These are phyloP conservation scores for Prunella fulvescens DNA, from an alignment of 2,113 vertebrate genomes.

Conservation along the genomic window DNA sequence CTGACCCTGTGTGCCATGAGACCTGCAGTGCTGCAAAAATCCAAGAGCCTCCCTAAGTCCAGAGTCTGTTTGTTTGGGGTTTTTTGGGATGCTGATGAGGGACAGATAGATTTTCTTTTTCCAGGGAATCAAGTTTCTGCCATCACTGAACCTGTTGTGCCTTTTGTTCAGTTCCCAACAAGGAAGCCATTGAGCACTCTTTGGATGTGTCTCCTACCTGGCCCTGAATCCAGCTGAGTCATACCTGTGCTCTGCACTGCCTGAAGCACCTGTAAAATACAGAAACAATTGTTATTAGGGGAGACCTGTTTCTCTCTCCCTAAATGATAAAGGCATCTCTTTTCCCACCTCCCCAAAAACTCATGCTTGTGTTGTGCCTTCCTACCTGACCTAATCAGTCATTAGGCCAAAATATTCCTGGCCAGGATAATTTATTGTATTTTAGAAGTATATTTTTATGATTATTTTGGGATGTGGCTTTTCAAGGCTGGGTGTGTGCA, in stretches of 20 bases:
- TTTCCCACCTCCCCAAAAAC: not conserved
- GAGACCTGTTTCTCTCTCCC: not conserved
- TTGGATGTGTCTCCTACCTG: not conserved
- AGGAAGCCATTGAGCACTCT: not conserved
- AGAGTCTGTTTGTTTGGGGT: not conserved
- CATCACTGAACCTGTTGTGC: not conserved
- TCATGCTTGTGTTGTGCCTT: not conserved
- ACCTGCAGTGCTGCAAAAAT: rapidly evolving
- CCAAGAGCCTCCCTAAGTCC: not conserved
- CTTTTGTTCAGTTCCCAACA: not conserved
- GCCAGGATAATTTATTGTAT: not conserved
- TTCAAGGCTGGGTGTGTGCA: not conserved
- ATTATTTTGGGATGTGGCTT: not conserved
- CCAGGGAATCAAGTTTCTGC: not conserved
- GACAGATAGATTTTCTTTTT: not conserved
- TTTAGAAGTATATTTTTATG: not conserved
- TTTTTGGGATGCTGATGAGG: not conserved
- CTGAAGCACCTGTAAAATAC: not conserved
- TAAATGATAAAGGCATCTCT: not conserved
- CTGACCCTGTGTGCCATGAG: not conserved
- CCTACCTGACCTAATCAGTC: not conserved
- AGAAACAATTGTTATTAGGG: not conserved
- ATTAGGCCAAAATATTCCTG: not conserved
- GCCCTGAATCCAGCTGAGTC: not conserved
- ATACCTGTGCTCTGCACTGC: not conserved